Evolutionary conservation across 2,888 invertebrate genomes (phyloP), one percentile per base, ranked within the genome.

Genomic region (Cheilosia grossa): DNA sequence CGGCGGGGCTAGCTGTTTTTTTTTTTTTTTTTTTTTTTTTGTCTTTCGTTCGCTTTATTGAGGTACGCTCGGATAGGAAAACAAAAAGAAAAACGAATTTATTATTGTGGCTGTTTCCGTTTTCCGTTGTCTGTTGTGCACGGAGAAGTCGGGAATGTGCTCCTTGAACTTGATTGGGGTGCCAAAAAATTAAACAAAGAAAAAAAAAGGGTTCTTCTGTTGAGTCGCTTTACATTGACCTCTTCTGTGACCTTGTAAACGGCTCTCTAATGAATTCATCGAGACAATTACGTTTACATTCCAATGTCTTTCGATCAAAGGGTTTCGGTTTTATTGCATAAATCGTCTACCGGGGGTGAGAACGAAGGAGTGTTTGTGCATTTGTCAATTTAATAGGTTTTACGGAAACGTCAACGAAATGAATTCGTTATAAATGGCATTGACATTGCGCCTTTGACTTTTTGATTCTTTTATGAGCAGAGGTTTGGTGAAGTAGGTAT

Each of bases 81-180:
- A 58, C 15, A 17, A 66, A 78, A 79, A 56, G 54, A 63, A 70
- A 74, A 81, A 75, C 70, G 72, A 81, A 85, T 85, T 85, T 85
- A 85, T 85, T 77, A 61, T 80, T 53, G 81, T 75, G 51, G 47
- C 85, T 75, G 85, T 77, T 85, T 85, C 85, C 75, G 75, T 72
- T 85, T 85, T 85, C 81, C 85, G 85, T 85, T 85, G 85, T 85
- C 85, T 85, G 42, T 51, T 73, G 17, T 30, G 40, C 24, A 30
- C 30, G 37, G 17, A 59, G 58, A 17, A 40, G 64, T 51, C 51
- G 27, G 21, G 51, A 58, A 47, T 75, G 59, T 81, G 75, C 75
- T 81, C 85, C 85, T 85, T 85, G 85, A 85, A 85, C 85, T 85
- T 85, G 85, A 77, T 85, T 85, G 85, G 85, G 85, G 85, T 85